phyloP scores from a whole-genome alignment of 2,888 invertebrate species.

The Linyphia triangularis region DNA sequence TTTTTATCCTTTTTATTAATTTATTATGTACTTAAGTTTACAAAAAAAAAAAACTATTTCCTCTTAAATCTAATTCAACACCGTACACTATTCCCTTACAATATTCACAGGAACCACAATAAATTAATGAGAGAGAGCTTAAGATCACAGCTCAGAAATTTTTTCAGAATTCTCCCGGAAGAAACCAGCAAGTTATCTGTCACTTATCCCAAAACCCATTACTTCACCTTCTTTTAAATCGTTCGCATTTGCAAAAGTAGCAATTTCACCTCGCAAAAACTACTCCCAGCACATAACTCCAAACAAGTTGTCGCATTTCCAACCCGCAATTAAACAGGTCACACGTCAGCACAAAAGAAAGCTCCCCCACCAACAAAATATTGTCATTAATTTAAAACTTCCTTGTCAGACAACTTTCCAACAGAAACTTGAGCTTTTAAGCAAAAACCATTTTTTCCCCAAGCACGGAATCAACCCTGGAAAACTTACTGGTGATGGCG shows the following conservation, averaged over 20 bases:
- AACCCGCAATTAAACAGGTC: conserved; percentile 52
- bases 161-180: too few species aligned
- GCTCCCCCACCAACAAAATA: conserved; percentile 29
- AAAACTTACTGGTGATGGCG: conserved; percentile 15
- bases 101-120: too few species aligned
- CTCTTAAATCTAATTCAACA: too few species aligned
- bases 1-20: too few species aligned
- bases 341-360: conserved; percentile 11
- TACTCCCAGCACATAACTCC: background rate
- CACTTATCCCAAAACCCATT: background rate
- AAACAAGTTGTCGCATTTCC: conserved; percentile 28
- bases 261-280: background rate
- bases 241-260: background rate
- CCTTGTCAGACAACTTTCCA: background rate
- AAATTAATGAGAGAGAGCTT: too few species aligned
- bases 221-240: background rate
- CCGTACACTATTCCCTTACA: too few species aligned
- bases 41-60: too few species aligned
- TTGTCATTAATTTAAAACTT: conserved; percentile 60
- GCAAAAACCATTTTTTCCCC: conserved; percentile 52
- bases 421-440: conserved; percentile 21
- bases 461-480: background rate
- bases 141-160: too few species aligned
- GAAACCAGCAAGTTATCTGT: too few species aligned
- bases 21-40: too few species aligned